phyloP scores from a whole-genome alignment of 2,113 vertebrate genomes.

The Passer domesticus region DNA sequence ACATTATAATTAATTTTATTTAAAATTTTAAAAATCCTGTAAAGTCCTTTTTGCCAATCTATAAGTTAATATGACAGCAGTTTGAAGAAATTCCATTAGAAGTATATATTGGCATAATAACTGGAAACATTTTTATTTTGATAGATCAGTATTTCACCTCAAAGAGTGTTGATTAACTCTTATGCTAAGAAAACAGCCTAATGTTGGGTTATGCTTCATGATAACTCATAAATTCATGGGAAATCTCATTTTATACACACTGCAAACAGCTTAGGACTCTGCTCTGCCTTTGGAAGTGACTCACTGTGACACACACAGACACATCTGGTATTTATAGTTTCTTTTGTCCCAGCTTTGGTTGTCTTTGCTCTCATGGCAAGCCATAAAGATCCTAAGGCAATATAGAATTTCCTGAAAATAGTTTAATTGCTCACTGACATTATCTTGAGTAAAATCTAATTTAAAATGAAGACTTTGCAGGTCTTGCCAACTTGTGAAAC shows the following conservation, averaged over 20 bases:
- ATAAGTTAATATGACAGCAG: background rate
- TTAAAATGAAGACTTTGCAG: conserved; percentile 10
- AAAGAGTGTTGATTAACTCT: background rate
- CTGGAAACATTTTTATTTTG: background rate
- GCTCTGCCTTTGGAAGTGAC: background rate
- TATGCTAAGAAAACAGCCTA: background rate
- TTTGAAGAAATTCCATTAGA: background rate
- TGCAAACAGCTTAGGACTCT: background rate
- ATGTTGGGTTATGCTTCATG: background rate
- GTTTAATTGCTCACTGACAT: conserved; percentile 54
- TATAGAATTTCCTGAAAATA: conserved; percentile 39
- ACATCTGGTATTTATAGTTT: conserved; percentile 41
- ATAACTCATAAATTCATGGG: background rate
- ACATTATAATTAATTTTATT: background rate
- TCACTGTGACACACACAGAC: background rate
- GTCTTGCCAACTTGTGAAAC: conserved; percentile 28
- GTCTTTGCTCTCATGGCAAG: background rate
- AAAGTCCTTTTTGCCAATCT: background rate
- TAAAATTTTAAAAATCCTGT: background rate
- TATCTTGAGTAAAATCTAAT: conserved; percentile 28
- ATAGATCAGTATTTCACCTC: background rate
- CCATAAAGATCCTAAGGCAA: conserved; percentile 16
- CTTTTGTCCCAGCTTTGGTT: conserved; percentile 43
- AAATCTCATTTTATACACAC: conserved; percentile 6
- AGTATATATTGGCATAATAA: background rate